Evolutionary conservation across 2,888 invertebrate genomes (phyloP).

Genomic region (Microctonus aethiopoides): DNA sequence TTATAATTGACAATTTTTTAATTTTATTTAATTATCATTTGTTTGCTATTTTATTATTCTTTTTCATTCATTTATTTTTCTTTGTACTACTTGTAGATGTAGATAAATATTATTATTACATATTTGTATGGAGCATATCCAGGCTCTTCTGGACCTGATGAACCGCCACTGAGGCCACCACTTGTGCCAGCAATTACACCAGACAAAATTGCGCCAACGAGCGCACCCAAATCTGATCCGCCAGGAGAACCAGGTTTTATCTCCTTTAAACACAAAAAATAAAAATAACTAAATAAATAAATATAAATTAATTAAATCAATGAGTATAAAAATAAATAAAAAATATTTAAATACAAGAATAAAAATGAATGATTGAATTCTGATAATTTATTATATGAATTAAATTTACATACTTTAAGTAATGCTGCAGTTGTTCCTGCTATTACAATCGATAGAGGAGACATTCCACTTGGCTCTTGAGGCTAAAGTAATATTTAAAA

Average conservation of each 20-base stretch:
- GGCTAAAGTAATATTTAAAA: slow-evolving; percentile 49
- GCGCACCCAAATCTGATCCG: slow-evolving; percentile 52
- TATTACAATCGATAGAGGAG: slow-evolving; percentile 53
- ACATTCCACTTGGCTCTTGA: slow-evolving; percentile 51
- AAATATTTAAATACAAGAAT: too few species aligned
- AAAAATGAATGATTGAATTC: neutral
- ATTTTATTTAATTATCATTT: neutral
- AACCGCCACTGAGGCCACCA: slow-evolving; percentile 55
- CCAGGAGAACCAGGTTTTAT: slow-evolving; percentile 43
- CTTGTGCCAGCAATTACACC: slow-evolving; percentile 60
- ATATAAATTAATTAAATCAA: too few species aligned
- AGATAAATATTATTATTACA: slow-evolving; percentile 41
- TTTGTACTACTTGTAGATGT: too few species aligned
- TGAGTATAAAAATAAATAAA: too few species aligned
- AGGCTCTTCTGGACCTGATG: slow-evolving; percentile 26
- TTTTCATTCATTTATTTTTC: too few species aligned
- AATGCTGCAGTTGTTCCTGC: slow-evolving; percentile 56
- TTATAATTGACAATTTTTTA: neutral
- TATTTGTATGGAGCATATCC: slow-evolving; percentile 36
- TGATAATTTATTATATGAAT: slow-evolving; percentile 2
- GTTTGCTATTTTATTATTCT: neutral
- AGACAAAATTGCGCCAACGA: slow-evolving; percentile 56
- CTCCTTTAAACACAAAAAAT: slow-evolving; percentile 53
- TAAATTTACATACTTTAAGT: slow-evolving; percentile 58
- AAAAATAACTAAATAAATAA: slow-evolving; percentile 17